These are phyloP conservation scores for Taenaris catops DNA, from an alignment of 2,888 invertebrate species.

Conservation along the genomic window DNA sequence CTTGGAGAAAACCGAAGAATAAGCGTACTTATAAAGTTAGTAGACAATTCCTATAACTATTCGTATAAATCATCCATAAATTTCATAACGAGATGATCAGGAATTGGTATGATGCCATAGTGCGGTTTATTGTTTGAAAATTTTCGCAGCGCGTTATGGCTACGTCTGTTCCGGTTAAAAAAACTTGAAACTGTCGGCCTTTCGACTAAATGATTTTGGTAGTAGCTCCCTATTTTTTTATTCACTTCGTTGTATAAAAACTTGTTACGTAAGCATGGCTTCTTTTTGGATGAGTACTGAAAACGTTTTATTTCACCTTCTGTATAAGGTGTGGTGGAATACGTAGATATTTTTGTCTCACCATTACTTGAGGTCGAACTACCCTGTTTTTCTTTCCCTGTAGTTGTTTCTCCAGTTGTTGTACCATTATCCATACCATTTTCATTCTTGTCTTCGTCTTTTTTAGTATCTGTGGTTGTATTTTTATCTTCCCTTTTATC, in stretches of 20 bases:
- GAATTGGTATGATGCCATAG: constrained; percentile 2
- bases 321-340: constrained; percentile 1
- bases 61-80: neutral
- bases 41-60: no score
- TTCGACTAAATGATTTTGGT: constrained; percentile 13
- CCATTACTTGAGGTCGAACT: no score
- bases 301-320: neutral
- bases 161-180: neutral
- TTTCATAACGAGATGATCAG: neutral
- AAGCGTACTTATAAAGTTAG: no score
- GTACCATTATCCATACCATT: neutral
- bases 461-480: neutral
- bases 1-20: no score
- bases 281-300: constrained; percentile 8
- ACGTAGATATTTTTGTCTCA: no score
- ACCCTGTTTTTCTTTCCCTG: no score
- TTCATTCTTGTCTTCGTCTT: neutral
- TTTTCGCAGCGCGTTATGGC: neutral
- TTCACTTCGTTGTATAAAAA: constrained; percentile 3
- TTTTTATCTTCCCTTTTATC: neutral
- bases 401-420: constrained; percentile 2
- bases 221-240: constrained; percentile 15
- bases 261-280: constrained; percentile 2
- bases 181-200: constrained; percentile 18
- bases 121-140: neutral